These are phyloP conservation scores for Aphelocoma coerulescens DNA, from an alignment of 2,113 vertebrate species.

Conservation along the genomic window DNA sequence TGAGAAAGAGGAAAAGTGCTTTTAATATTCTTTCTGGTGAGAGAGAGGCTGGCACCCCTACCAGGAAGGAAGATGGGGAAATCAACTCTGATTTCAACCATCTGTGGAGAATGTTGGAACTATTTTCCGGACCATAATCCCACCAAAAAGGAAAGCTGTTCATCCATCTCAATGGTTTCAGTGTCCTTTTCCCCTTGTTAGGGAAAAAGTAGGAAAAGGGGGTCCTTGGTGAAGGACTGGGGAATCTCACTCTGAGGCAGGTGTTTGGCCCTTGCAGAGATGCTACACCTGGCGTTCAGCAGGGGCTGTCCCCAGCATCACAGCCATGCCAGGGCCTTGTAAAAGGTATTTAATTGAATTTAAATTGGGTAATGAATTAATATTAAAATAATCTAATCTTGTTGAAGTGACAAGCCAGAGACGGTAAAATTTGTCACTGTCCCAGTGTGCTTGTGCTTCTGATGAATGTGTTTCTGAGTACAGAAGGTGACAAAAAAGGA, in stretches of 20 bases:
- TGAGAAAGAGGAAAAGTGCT: background rate
- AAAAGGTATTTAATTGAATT: constrained; percentile 45
- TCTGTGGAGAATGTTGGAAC: background rate
- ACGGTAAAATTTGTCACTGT: constrained; percentile 47
- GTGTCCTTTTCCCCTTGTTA: background rate
- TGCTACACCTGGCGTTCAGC: background rate
- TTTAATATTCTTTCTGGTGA: background rate
- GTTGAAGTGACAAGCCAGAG: constrained; percentile 32
- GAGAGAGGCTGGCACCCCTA: constrained; percentile 13
- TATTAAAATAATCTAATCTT: constrained; percentile 66
- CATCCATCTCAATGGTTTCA: background rate
- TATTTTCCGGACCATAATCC: background rate
- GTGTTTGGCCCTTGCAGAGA: background rate
- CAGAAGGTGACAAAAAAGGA: constrained; percentile 22
- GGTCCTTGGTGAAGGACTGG: background rate
- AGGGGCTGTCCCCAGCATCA: background rate
- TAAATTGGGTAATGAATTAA: constrained; percentile 66
- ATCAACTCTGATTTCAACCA: constrained; percentile 20
- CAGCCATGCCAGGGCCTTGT: background rate
- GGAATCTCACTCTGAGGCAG: background rate
- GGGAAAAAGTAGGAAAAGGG: background rate
- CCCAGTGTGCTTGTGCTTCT: background rate
- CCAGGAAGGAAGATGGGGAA: background rate
- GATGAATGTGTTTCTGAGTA: constrained; percentile 20
- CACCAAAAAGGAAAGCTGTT: background rate